Evolutionary conservation across 2,113 vertebrate species (phyloP).

Genomic region (Copsychus sechellarum): DNA sequence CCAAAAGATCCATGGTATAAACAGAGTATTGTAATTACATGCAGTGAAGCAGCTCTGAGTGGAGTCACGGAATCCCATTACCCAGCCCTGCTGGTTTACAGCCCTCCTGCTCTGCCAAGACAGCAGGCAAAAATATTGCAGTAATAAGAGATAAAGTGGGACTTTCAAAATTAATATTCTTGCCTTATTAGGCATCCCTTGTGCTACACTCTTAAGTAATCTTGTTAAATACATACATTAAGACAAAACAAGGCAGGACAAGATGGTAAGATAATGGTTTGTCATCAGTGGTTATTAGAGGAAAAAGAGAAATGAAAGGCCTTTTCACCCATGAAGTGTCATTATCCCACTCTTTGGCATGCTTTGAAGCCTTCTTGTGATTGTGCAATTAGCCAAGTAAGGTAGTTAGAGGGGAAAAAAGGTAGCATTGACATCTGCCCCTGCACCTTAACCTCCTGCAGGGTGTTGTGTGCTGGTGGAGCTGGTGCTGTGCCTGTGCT

Average conservation of each 20-base stretch:
- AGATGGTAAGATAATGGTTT: not conserved
- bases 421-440: not conserved
- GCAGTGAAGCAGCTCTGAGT: not conserved
- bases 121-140: not conserved
- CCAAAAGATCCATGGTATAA: not conserved
- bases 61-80: not conserved
- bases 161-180: not conserved
- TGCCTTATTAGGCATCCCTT: not conserved
- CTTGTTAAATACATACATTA: not conserved
- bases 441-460: rapidly evolving
- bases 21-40: not conserved
- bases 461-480: not conserved
- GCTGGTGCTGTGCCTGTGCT: not conserved
- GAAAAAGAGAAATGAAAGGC: not conserved
- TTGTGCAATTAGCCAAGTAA: not conserved
- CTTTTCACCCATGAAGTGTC: not conserved
- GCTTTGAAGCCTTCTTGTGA: not conserved
- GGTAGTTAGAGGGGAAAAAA: not conserved
- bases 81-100: not conserved
- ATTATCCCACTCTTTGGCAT: not conserved
- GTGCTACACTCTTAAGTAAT: not conserved
- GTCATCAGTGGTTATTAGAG: not conserved
- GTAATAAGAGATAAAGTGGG: not conserved
- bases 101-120: not conserved
- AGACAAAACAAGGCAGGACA: not conserved